Evolutionary conservation across 2,797 vertebrate species (phyloP), one percentile per base, ranked within the genome.

Genomic region (Moxostoma hubbsi): DNA sequence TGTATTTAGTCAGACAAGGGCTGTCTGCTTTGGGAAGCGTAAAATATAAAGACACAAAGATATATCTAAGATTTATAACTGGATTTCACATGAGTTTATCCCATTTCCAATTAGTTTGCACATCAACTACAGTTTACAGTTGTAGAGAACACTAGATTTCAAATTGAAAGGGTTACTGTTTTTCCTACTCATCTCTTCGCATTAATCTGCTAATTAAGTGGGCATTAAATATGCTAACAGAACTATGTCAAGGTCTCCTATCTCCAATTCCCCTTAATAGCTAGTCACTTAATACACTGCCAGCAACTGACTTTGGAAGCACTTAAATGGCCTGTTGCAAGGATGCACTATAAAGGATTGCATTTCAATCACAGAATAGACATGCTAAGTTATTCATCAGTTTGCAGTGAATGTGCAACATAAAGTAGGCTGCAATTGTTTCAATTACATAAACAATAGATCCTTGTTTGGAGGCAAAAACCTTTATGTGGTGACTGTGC

Each of bases 321-420:
- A 15, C 74, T 66, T 88, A 86, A 87, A 80, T 62, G 55, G 82
- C 16, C 70, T 57, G 24, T 24, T 24, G 24, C 24, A 24, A 24
- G 13, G 54, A 76, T 79, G 80, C 85, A 77, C 82, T 85, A 83
- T 72, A 88, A 85, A 85, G 82, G 83, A 79, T 83, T 84, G 81
- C 76, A 77, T 88, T 88, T 88, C 86, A 82, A 81, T 90, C 87
- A 89, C 83, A 83, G 51, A 86, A 24, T 24, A 83, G 70, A 86
- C 46, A 58, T 79, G 82, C 62, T 90, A 87, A 88, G 88, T 90
- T 90, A 91, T 90, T 91, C 75, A 91, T 91, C 86, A 90, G 80
- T 9, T 50, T 47, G 79, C 81, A 76, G 85, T 58, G 16, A 85
- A 85, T 57, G 24, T 7, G 24, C 51, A 24, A 77, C 46, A 65